These are phyloP conservation scores for Podarcis muralis DNA, from an alignment of 2,113 vertebrate genomes.

Conservation along the genomic window DNA sequence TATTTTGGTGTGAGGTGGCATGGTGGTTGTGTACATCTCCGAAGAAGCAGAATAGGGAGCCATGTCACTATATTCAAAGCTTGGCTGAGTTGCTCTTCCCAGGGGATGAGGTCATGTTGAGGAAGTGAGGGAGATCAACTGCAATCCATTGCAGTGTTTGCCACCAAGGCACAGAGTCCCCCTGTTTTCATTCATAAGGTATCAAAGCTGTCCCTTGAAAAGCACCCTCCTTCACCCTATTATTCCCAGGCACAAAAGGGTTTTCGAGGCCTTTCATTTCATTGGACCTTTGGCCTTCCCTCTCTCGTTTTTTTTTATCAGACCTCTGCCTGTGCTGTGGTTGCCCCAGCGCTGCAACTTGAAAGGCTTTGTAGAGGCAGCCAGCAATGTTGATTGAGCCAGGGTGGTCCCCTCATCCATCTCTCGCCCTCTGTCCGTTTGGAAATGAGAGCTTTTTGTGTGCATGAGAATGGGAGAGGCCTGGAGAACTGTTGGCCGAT, in stretches of 20 bases:
- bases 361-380: neutral
- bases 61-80: neutral
- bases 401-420: neutral
- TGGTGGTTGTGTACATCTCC: neutral
- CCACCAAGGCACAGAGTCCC: neutral
- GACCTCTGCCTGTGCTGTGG: neutral
- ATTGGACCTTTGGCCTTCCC: neutral
- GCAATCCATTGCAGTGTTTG: neutral
- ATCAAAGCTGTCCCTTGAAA: neutral
- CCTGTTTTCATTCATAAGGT: neutral
- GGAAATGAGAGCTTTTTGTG: neutral
- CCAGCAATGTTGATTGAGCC: neutral
- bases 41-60: neutral
- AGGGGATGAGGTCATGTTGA: conserved; percentile 27
- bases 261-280: conserved; percentile 12
- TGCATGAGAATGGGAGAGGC: neutral
- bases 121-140: conserved; percentile 9
- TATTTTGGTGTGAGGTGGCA: neutral
- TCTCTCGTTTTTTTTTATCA: neutral
- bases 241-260: conserved; percentile 7
- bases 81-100: neutral
- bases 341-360: neutral
- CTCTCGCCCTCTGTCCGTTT: neutral
- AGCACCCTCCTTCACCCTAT: conserved; percentile 5
- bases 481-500: neutral